Conservation (phyloP, 2,113 vertebrate species). For the Petromus typicus region DNA sequence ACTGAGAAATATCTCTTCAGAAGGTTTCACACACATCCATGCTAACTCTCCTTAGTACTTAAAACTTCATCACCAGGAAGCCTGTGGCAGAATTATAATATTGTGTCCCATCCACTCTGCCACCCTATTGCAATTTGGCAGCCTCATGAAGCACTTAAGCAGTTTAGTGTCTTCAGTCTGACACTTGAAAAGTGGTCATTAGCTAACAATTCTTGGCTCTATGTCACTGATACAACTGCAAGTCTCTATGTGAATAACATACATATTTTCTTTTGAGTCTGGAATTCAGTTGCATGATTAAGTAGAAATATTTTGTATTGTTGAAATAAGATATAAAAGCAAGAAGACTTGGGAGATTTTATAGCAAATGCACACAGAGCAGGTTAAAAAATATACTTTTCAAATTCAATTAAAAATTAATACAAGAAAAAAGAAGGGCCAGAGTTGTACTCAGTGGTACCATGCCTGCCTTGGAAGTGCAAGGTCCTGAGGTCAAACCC, state of each 20-base stretch:
- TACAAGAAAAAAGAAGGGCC: background rate
- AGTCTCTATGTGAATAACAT: background rate
- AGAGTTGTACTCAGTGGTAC: too few relatives aligned
- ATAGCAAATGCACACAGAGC: background rate
- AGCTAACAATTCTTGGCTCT: constrained; percentile 20
- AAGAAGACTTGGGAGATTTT: constrained; percentile 14
- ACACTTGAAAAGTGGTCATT: constrained; percentile 11
- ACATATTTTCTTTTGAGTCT: background rate
- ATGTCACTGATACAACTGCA: background rate
- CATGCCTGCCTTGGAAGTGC: too few relatives aligned
- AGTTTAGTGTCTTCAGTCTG: constrained; percentile 8
- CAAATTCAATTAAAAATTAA: background rate
- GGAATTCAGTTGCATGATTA: background rate
- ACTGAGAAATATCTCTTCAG: constrained; percentile 4
- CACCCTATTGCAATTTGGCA: constrained; percentile 29
- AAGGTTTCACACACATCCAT: constrained; percentile 8
- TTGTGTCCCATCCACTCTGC: background rate
- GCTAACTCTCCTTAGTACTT: constrained; percentile 42
- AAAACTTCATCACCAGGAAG: constrained; percentile 58
- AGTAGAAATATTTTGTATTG: background rate
- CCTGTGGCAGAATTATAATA: background rate
- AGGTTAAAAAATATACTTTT: background rate
- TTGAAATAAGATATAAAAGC: background rate
- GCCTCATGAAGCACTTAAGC: constrained; percentile 21
- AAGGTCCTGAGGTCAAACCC: too few relatives aligned